Base-by-base conservation (phyloP, 2,113 vertebrate species). In the Gila orcuttii region DNA sequence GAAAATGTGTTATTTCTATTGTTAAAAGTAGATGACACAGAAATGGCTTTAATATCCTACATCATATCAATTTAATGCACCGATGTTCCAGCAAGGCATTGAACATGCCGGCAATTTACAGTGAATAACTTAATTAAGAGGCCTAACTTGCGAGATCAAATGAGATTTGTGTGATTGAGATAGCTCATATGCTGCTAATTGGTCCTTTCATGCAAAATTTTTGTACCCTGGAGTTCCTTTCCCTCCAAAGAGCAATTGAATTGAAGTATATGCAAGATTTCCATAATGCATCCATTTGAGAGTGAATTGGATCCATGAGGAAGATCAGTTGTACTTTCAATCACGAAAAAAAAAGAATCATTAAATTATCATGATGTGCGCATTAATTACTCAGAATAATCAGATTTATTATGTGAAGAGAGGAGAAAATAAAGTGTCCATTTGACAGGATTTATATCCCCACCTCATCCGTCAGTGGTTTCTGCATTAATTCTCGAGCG, bases 141-240 rank as follows among this genome's bases (percentile, higher is more conserved):
- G 62, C 68, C 82, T 83, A 39, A 83, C 57, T 83, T 39, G 45
- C 64, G 33, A 78, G 77, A 85, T 85, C 66, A 86, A 82, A 74
- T 80, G 75, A 74, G 87, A 86, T 86, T 69, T 36, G 36, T 71
- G 76, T 84, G 87, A 86, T 86, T 88, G 76, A 76, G 78, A 78
- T 39, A 6, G 68, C 50, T 88, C 76, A 86, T 88, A 86, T 77
- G 59, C 76, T 3, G 69, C 50, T 84, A 78, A 84, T 86, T 75
- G 66, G 64, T 85, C 79, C 45, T 87, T 86, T 86, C 84, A 86
- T 84, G 87, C 80, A 74, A 90, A 77, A 85, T 39, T 12, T 42
- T 66, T 55, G 55, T 75, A 59, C 79, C 89, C 83, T 55, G 82
- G 77, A 86, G 84, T 85, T 36, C 73, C 78, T 64, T 68, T 66